These are phyloP conservation scores for Sebastes itinus DNA, from an alignment of 2,797 vertebrate genomes.

Conservation along the genomic window DNA sequence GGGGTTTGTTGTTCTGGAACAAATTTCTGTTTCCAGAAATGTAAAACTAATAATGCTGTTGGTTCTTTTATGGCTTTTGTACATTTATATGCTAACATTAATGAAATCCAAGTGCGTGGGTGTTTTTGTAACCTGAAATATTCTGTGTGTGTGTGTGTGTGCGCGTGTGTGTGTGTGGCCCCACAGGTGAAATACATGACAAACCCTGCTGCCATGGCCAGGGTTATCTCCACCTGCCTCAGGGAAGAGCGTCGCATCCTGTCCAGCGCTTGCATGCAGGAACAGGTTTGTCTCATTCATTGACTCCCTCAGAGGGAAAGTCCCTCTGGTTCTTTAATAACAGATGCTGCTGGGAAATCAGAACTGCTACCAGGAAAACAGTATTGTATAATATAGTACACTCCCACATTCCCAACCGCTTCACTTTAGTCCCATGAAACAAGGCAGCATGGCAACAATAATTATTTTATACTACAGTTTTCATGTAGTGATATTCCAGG, in stretches of 20 bases:
- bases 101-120: not conserved
- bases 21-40: no score
- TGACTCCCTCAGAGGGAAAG: conserved; percentile 27
- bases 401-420: not conserved
- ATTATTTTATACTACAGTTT: not conserved
- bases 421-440: conserved; percentile 7
- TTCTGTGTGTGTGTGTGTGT: not conserved
- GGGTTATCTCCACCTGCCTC: conserved; percentile 91
- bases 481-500: not conserved
- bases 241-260: conserved; percentile 94
- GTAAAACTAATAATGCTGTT: not conserved
- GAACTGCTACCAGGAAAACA: conserved; percentile 34
- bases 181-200: conserved; percentile 90
- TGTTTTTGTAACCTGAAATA: not conserved
- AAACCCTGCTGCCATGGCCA: conserved; percentile 88
- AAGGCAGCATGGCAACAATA: not conserved
- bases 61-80: not conserved
- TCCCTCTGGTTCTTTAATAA: conserved; percentile 15
- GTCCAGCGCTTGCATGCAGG: conserved; percentile 89
- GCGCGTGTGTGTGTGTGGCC: not conserved
- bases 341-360: conserved; percentile 43
- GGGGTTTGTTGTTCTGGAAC: not conserved
- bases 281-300: conserved; percentile 86
- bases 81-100: not conserved
- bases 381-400: not conserved